Evolutionary conservation across 2,113 vertebrate species (phyloP), one percentile per base, ranked within the genome.

Genomic region (Epinephelus cyanopodus): DNA sequence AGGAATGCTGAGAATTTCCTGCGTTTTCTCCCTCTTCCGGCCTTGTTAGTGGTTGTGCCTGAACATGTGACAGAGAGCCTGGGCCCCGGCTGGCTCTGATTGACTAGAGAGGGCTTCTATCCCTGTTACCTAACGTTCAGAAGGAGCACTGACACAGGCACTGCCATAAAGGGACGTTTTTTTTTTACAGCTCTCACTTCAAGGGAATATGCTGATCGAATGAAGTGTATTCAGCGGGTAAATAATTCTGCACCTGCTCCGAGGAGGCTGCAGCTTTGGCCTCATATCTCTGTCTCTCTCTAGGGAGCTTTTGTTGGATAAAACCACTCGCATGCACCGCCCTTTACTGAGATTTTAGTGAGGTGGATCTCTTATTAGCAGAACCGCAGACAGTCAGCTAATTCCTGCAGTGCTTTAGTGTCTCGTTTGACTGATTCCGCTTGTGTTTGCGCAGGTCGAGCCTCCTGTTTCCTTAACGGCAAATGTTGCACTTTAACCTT

Each of bases 1-100:
- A 95, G 94, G 94, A 95, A 95, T 95, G 94, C 89, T 45, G 90
- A 88, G 94, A 94, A 95, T 95, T 95, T 95, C 94, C 94, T 95
- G 92, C 80, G 23, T 92, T 88, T 91, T 87, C 74, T 61, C 79
- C 69, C 79, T 90, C 90, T 92, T 94, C 93, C 83, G 91, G 91
- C 91, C 70, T 78, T 61, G 90, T 88, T 86, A 92, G 90, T 69
- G 83, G 84, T 83, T 86, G 80, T 37, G 84, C 56, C 70, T 83
- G 68, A 90, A 77, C 89, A 89, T 86, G 90, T 94, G 90, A 92
- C 84, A 61, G 71, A 50, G 62, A 65, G 77, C 54, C 64, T 5
- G 45, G 71, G 83, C 82, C 69, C 73, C 9, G 29, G 80, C 47
- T 48, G 33, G 53, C 66, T 84, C 71, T 85, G 75, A 91, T 89